Conservation (phyloP, 2,113 vertebrate species). For the Cichladusa arquata region DNA sequence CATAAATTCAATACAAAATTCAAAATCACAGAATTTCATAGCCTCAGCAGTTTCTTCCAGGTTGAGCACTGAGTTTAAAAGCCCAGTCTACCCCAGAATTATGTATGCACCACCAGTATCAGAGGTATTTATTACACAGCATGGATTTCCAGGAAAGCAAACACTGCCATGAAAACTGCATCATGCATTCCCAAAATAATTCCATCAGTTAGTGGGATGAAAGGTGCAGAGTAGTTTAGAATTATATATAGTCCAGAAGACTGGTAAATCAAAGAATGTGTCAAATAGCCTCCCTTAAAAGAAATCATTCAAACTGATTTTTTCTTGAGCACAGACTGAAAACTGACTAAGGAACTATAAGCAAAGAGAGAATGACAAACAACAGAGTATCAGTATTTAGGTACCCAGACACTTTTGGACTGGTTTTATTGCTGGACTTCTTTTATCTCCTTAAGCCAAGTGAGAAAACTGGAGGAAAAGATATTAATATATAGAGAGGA, state of each 20-base stretch:
- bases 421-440: not conserved
- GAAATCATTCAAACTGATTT: slow-evolving; percentile 42
- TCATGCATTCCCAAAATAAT: not conserved
- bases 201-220: slow-evolving; percentile 7
- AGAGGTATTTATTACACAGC: not conserved
- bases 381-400: not conserved
- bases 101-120: not conserved
- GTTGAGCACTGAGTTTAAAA: not conserved
- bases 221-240: not conserved
- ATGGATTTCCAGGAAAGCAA: not conserved
- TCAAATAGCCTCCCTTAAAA: slow-evolving; percentile 39
- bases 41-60: not conserved
- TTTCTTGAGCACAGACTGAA: not conserved
- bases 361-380: slow-evolving; percentile 10
- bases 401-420: not conserved
- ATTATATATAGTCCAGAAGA: not conserved
- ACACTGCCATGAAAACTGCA: not conserved
- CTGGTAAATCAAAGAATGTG: not conserved
- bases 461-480: not conserved
- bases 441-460: slow-evolving; percentile 14
- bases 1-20: not conserved
- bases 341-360: not conserved
- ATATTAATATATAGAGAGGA: not conserved
- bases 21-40: not conserved
- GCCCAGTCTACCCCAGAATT: not conserved